Percentiles rank a stretch among this genome's conserved stretches.
Evolutionary conservation across 2,113 vertebrate species (phyloP).

Genomic region (Mixornis gularis): DNA sequence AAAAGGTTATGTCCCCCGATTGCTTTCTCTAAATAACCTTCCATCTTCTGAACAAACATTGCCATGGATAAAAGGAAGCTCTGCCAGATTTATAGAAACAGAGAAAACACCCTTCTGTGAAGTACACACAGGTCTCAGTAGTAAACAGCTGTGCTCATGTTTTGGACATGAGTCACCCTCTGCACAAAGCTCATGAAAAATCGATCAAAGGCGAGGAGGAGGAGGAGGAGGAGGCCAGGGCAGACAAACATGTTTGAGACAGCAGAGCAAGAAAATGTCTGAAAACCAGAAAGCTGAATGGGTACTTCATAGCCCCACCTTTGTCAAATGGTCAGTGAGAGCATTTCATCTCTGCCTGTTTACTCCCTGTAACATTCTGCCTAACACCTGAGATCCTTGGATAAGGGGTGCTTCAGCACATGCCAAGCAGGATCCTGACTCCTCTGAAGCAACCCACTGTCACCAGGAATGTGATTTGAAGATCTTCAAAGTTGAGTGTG

Average conservation of each 20-base stretch:
- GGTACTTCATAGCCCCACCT: background rate
- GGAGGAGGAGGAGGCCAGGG: background rate
- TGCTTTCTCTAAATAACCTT: background rate
- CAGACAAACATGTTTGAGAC: background rate
- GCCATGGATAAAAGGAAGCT: background rate
- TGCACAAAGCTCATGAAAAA: constrained; percentile 23
- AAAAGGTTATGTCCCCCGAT: rapidly evolving
- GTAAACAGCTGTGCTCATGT: background rate
- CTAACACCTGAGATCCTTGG: background rate
- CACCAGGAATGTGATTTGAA: background rate
- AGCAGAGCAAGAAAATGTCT: background rate
- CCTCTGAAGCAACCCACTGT: background rate
- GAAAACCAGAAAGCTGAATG: background rate
- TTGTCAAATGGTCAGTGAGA: background rate
- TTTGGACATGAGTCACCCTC: background rate
- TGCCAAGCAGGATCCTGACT: background rate
- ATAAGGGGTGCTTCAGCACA: background rate
- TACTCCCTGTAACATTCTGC: background rate
- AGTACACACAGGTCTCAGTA: background rate
- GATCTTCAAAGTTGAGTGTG: background rate
- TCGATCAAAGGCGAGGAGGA: background rate
- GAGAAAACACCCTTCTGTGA: background rate
- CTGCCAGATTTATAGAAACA: background rate
- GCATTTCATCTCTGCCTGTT: background rate
- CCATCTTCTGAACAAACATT: background rate